phyloP scores from a whole-genome alignment of 1,140 invertebrate species.

The Brachionus manjavacas region DNA sequence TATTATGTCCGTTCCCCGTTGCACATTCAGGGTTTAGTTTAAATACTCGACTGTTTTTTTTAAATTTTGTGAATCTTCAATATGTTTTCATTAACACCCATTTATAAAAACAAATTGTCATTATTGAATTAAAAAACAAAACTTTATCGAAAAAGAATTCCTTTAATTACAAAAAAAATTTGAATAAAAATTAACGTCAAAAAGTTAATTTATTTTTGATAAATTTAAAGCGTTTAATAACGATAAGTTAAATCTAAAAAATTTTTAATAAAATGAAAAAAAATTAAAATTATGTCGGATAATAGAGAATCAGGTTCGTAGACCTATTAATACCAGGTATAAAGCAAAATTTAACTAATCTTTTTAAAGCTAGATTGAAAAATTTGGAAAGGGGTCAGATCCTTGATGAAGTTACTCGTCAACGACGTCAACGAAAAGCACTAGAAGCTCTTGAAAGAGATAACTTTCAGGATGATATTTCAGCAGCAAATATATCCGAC shows the following conservation, averaged over 20 bases:
- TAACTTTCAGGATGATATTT: slow-evolving; percentile 89
- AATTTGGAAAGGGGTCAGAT: slow-evolving; percentile 62
- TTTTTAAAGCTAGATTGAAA: neutral
- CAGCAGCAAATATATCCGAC: slow-evolving; percentile 61
- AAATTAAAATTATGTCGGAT: neutral
- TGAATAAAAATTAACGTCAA: neutral
- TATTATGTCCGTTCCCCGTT: too few species aligned
- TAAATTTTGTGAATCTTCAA: too few species aligned
- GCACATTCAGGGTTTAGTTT: too few species aligned
- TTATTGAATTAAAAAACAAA: too few species aligned
- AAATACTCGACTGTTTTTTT: too few species aligned
- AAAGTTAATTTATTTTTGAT: neutral
- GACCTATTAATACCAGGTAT: neutral
- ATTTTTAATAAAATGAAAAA: neutral
- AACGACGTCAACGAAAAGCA: slow-evolving; percentile 77
- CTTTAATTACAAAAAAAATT: too few species aligned
- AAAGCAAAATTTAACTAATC: neutral
- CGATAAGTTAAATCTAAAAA: neutral
- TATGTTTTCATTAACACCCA: too few species aligned
- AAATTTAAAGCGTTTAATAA: neutral
- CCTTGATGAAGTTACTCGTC: slow-evolving; percentile 78
- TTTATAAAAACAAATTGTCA: too few species aligned
- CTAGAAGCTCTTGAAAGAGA: slow-evolving; percentile 90
- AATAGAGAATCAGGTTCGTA: slow-evolving; percentile 21
- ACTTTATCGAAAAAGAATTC: too few species aligned